Base-by-base conservation (phyloP, 2,113 vertebrate species). In the Platysternon megacephalum region DNA sequence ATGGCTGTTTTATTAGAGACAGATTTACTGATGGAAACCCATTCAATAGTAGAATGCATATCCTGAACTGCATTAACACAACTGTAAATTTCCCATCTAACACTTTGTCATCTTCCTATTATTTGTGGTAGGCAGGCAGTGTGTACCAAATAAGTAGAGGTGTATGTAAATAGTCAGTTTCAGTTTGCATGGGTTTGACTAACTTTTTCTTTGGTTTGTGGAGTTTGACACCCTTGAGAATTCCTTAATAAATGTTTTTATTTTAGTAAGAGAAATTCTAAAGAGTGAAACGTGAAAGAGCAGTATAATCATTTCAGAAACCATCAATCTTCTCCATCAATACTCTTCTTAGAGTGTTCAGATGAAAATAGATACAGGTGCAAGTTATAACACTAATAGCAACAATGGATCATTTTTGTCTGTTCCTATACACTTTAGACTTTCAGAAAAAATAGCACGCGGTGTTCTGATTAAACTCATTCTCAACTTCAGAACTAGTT, bases 111-210 rank as follows among this genome's bases (percentile, higher is more conserved):
- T 46, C 4, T 83, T 87, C 11, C 72, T 22, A 11, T 74, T 53
- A 0, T 11, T 82, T 56, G 8, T 0, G 2, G 28, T 8, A 53
- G 65, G 3, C 28, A 42, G 44, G 19, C 32, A 74, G 86, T 11
- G 5, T 42, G 0, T 2, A 8, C 9, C 83, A 3, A 0, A 0
- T 51, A 86, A 53, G 24, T 46, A 14, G 42, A 76, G 11, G 2
- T 11, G 39, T 76, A 76, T 42, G 24, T 44, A 76, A 46, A 76
- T 76, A 76, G 39, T 24, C 22, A 76, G 72, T 44, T 76, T 76
- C 42, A 46, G 42, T 42, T 24, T 42, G 72, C 39, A 44, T 42
- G 22, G 5, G 11, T 44, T 8, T 76, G 42, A 44, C 39, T 76
- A 42, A 44, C 12, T 76, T 44, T 76, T 76, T 44, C 11, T 44